phyloP scores from a whole-genome alignment of 2,888 invertebrate species.

The Chymomyza caudatula region DNA sequence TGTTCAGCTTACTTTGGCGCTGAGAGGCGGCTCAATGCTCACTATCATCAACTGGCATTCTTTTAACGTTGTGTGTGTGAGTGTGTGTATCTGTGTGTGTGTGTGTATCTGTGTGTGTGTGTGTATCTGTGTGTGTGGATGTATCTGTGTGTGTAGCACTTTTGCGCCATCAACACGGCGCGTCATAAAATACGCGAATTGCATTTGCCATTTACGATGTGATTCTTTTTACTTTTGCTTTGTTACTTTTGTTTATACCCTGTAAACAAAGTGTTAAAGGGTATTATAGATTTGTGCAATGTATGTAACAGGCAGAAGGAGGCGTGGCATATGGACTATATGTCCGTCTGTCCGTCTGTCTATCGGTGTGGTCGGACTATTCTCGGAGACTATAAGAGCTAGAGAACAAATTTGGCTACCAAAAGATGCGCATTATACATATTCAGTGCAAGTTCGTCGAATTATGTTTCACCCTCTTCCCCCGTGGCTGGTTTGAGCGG shows the following conservation, averaged over 20 bases:
- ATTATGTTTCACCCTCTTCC: too few species aligned
- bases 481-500: too few species aligned
- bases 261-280: too few species aligned
- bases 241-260: conserved; percentile 7
- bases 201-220: conserved; percentile 73
- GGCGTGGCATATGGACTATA: too few species aligned
- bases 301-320: too few species aligned
- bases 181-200: conserved; percentile 75
- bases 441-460: too few species aligned
- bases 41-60: not conserved
- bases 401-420: too few species aligned
- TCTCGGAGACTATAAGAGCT: too few species aligned
- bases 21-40: not conserved
- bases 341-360: too few species aligned
- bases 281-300: too few species aligned
- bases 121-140: conserved; percentile 1
- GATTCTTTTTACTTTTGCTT: conserved; percentile 45
- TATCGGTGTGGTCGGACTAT: too few species aligned
- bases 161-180: conserved; percentile 71
- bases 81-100: not conserved
- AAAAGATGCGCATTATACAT: too few species aligned
- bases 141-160: conserved; percentile 50
- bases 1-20: conserved; percentile 56
- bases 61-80: not conserved
- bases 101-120: not conserved